phyloP scores from a whole-genome alignment of 1,140 invertebrate genomes.

The Sycobia sp. region DNA sequence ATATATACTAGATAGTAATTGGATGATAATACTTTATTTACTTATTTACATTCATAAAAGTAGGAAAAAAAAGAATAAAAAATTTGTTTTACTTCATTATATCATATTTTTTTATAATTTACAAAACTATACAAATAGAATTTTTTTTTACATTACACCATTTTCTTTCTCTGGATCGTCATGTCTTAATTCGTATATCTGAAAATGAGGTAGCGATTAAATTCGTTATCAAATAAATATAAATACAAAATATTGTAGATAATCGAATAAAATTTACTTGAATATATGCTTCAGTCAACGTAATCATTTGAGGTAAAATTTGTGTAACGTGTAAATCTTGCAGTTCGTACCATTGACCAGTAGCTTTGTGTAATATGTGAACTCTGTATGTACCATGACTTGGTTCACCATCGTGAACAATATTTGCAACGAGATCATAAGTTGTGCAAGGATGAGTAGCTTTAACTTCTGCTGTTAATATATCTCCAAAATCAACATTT shows the following conservation, averaged over 20 bases:
- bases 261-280: constrained; percentile 63
- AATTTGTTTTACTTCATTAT: constrained; percentile 5
- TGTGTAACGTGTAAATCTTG: constrained; percentile 98
- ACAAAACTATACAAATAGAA: constrained; percentile 28
- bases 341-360: constrained; percentile 89
- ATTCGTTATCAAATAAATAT: constrained; percentile 4
- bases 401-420: constrained; percentile 97
- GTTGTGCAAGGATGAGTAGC: constrained; percentile 79
- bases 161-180: constrained; percentile 43
- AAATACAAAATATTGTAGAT: not conserved
- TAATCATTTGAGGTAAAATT: constrained; percentile 99
- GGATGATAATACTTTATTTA: not conserved
- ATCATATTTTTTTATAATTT: constrained; percentile 16
- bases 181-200: constrained; percentile 58
- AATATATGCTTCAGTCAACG: constrained; percentile 97
- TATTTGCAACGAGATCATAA: constrained; percentile 97
- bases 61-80: no score
- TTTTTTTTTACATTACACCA: constrained; percentile 17
- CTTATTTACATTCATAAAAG: not conserved
- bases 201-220: constrained; percentile 25
- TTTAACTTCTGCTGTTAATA: constrained; percentile 84
- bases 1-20: no score
- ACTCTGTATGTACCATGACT: constrained; percentile 92
- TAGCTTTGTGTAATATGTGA: constrained; percentile 94
- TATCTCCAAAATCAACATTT: constrained; percentile 97